These are phyloP conservation scores for Masnerella sp. DNA, from an alignment of 2,888 invertebrate genomes.

Conservation along the genomic window DNA sequence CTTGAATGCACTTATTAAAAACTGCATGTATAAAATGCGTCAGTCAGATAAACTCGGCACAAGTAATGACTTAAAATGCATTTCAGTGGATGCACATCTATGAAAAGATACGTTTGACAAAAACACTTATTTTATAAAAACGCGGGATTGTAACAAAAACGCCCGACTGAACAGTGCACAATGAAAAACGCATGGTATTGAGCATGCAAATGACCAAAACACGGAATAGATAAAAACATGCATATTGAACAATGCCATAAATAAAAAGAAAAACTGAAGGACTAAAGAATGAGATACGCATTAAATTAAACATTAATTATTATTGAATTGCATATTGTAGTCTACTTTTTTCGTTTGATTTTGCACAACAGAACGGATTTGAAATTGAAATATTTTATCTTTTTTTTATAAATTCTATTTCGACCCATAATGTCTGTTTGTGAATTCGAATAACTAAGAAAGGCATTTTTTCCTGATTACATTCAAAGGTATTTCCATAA, in stretches of 20 bases:
- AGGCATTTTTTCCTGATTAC: too few relatives aligned
- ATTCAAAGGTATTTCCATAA: too few relatives aligned
- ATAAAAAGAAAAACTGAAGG: constrained; percentile 16
- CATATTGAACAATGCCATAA: constrained; percentile 32
- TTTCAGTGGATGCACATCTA: constrained; percentile 19
- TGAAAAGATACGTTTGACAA: constrained; percentile 15
- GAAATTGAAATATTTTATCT: not conserved
- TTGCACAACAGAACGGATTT: too few relatives aligned
- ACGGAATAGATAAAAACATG: constrained; percentile 19
- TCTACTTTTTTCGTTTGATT: too few relatives aligned
- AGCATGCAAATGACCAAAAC: constrained; percentile 31
- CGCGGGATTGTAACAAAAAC: constrained; percentile 12
- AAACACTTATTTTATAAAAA: constrained; percentile 16
- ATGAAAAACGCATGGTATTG: constrained; percentile 28
- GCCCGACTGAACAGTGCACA: constrained; percentile 2
- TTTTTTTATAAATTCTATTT: too few relatives aligned
- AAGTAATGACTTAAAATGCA: constrained; percentile 29
- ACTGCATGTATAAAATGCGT: constrained; percentile 12
- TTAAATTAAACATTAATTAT: constrained; percentile 6
- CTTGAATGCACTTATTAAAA: not conserved
- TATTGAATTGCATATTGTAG: not conserved
- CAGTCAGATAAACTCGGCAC: constrained; percentile 5
- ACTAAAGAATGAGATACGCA: constrained; percentile 4
- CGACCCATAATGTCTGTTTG: too few relatives aligned
- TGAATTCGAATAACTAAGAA: too few relatives aligned